These are phyloP conservation scores for Isaurus tuberculatus DNA, from an alignment of 92 coral and sea anemone species.

Conservation along the genomic window DNA sequence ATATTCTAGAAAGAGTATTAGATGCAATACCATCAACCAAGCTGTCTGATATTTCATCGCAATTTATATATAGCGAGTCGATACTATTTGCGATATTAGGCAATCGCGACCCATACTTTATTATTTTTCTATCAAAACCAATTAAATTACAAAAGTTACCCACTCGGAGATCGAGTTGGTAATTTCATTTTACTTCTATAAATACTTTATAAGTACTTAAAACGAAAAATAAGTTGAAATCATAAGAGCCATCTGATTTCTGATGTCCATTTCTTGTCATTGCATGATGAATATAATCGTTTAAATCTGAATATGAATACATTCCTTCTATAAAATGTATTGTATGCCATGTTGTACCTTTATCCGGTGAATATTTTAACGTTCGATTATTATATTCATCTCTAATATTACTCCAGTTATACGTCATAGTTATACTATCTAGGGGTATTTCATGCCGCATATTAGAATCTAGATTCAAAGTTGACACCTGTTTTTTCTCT, in stretches of 20 bases:
- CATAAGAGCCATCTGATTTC: background rate
- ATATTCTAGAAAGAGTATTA: background rate
- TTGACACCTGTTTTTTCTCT: too few relatives aligned
- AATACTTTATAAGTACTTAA: background rate
- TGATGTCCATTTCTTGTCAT: background rate
- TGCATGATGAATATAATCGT: slow-evolving; percentile 32
- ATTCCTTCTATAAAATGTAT: background rate
- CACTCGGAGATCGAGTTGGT: background rate
- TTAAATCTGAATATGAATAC: background rate
- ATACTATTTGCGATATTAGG: slow-evolving; percentile 41
- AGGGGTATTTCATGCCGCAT: slow-evolving; percentile 39
- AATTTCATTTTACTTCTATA: background rate
- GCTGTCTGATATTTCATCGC: background rate
- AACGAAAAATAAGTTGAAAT: background rate
- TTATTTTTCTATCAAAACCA: slow-evolving; percentile 25
- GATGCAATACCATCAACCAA: background rate
- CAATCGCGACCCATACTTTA: background rate
- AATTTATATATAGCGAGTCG: background rate
- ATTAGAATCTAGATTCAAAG: background rate
- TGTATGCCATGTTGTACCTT: background rate
- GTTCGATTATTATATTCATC: slow-evolving; percentile 8
- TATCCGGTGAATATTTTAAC: too few relatives aligned
- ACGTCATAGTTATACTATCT: slow-evolving; percentile 23
- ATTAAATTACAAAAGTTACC: slow-evolving; percentile 2
- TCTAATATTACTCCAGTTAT: slow-evolving; percentile 38